Evolutionary conservation across 2,888 invertebrate species (phyloP), one percentile per base, ranked within the genome.

Genomic region (Sarcophaga caerulescens): DNA sequence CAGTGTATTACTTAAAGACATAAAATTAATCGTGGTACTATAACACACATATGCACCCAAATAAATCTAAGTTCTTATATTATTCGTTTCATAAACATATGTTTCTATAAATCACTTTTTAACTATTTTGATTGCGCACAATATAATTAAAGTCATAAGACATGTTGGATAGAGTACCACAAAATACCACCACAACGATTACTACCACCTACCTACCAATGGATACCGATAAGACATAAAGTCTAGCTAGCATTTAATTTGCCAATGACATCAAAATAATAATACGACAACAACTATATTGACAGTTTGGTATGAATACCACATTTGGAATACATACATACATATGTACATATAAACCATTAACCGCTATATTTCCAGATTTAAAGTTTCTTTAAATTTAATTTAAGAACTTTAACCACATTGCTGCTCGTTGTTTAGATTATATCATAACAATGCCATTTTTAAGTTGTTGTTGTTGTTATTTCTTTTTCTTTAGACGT

Each of bases 371-470:
- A 17, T 52, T 52, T 17, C 52, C 17, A 52, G 52, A 52, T 17
- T 52, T 52, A 52, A 52, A 12, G 17, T 52, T 52, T 52, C 12
- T 52, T 35, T 35, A 3, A 52, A 52, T 52, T 52, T 52, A 8
- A 35, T 23, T 65, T 65, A 35, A 65, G 14, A 23, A 11, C 25
- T 17, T 63, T 35, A 52, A 66, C 45, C 35, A 12, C 66, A 35
- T 66, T 11, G 23, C 68, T 81, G 68, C 6, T 44, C 45, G 17
- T 62, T 52, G 68, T 45, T 84, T 69, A 25, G 45, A 65, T 78
- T 85, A 81, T 81, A 74, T 78, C 69, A 85, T 69, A 78, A 57
- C 66, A 75, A 78, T 78, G 63, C 70, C 23, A 75, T 70, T 63
- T 17, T 78, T 69, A 77, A 75, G 52, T 66, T 44, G 23, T 63